These are phyloP conservation scores for Perca flavescens DNA, from an alignment of 2,113 vertebrate genomes.

Conservation along the genomic window DNA sequence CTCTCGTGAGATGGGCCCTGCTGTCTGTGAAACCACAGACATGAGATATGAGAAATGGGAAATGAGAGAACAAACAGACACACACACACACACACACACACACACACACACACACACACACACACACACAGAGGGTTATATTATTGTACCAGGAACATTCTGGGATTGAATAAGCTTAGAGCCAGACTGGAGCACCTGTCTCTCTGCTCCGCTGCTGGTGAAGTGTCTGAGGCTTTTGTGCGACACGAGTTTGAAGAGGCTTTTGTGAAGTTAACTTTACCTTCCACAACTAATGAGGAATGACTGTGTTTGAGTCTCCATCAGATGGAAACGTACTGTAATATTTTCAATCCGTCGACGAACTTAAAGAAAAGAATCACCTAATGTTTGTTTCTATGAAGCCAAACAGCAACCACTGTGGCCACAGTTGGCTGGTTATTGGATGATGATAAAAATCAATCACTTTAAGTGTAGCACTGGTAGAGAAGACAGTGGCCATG, in stretches of 20 bases:
- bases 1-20: slow-evolving; percentile 78
- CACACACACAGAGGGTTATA: slow-evolving; percentile 32
- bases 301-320: background rate
- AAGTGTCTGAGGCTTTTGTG: slow-evolving; percentile 22
- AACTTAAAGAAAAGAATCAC: background rate
- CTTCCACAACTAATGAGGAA: slow-evolving; percentile 1
- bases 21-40: slow-evolving; percentile 76
- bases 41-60: slow-evolving; percentile 78
- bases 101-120: slow-evolving; percentile 15
- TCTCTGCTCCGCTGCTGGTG: slow-evolving; percentile 26
- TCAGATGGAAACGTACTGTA: background rate
- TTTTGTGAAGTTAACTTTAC: slow-evolving; percentile 30
- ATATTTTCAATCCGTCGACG: background rate
- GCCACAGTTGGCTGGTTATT: background rate
- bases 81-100: slow-evolving; percentile 26
- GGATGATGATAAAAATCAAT: background rate
- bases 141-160: slow-evolving; percentile 46
- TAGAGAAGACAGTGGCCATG: background rate
- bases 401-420: background rate
- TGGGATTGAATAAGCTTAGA: slow-evolving; percentile 39
- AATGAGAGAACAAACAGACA: slow-evolving; percentile 70
- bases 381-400: background rate
- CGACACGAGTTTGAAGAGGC: background rate
- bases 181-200: slow-evolving; percentile 62
- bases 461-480: background rate